Evolutionary conservation across 2,888 invertebrate genomes (phyloP).

Genomic region (Dasysyrphus albostriatus): DNA sequence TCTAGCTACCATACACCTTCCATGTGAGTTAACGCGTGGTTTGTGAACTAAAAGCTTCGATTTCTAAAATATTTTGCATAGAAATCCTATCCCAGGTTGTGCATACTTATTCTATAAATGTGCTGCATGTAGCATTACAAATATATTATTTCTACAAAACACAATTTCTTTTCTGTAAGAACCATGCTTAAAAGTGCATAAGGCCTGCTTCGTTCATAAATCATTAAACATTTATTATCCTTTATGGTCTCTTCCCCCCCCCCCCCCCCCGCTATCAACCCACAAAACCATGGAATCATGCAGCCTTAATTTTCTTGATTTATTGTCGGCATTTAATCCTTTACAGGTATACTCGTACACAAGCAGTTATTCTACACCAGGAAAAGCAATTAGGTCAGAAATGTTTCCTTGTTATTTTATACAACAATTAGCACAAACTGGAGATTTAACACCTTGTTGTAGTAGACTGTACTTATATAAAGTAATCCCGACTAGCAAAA

Average conservation of each 20-base stretch:
- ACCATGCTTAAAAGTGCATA: neutral
- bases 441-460: slow-evolving; percentile 23
- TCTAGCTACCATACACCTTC: too few species aligned
- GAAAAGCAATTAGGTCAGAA: slow-evolving; percentile 23
- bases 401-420: slow-evolving; percentile 24
- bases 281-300: neutral
- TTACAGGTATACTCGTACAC: neutral
- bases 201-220: neutral
- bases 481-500: slow-evolving; percentile 5
- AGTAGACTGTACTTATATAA: too few species aligned
- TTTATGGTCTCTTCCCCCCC: neutral
- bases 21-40: too few species aligned
- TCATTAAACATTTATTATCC: slow-evolving; percentile 9
- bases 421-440: slow-evolving; percentile 18
- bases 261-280: neutral
- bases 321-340: slow-evolving; percentile 28
- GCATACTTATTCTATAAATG: too few species aligned
- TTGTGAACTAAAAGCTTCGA: too few species aligned
- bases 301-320: slow-evolving; percentile 24
- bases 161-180: neutral
- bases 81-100: too few species aligned
- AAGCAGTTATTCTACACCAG: neutral
- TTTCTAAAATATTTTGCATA: too few species aligned
- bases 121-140: too few species aligned
- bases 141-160: too few species aligned